A percentile compares a stretch with the other conserved stretches of the same genome.
Evolutionary conservation across 2,888 invertebrate species (phyloP).

Genomic region (Muschampia plurimacula): DNA sequence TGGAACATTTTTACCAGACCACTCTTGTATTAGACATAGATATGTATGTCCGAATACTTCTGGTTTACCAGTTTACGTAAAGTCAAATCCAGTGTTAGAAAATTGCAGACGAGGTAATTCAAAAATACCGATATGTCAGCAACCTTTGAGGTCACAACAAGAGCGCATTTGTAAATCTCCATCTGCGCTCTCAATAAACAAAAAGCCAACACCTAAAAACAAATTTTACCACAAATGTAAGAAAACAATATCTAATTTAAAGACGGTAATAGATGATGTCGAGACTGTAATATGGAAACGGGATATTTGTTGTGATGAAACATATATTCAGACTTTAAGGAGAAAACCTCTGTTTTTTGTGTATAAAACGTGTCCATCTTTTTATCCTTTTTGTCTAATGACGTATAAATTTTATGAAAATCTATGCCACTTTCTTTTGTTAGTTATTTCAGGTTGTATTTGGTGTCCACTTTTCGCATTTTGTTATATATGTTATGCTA

Average conservation of each 20-base stretch:
- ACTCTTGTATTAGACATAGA: not conserved
- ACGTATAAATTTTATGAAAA: constrained; percentile 46
- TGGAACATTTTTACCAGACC: not conserved
- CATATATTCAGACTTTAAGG: constrained; percentile 46
- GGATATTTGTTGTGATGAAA: constrained; percentile 39
- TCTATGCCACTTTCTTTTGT: constrained; percentile 45
- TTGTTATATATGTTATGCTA: constrained; percentile 50
- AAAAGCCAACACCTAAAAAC: not conserved
- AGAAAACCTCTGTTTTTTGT: constrained; percentile 48
- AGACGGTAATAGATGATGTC: constrained; percentile 30
- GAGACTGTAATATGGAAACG: constrained; percentile 41
- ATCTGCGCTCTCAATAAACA: not conserved
- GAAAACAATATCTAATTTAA: constrained; percentile 22
- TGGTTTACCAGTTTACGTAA: constrained; percentile 13
- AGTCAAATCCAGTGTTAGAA: constrained; percentile 7
- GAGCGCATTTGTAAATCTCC: not conserved
- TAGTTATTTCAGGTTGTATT: constrained; percentile 52
- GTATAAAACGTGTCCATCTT: constrained; percentile 47
- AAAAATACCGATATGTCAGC: not conserved
- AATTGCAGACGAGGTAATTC: not conserved
- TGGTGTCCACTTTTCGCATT: constrained; percentile 59
- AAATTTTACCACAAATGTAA: constrained; percentile 18
- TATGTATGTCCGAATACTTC: constrained; percentile 8
- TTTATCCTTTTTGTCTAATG: constrained; percentile 52
- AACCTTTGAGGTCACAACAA: not conserved